These are phyloP conservation scores for Mesoligia furuncula DNA, from an alignment of 2,888 invertebrate species.

Conservation along the genomic window DNA sequence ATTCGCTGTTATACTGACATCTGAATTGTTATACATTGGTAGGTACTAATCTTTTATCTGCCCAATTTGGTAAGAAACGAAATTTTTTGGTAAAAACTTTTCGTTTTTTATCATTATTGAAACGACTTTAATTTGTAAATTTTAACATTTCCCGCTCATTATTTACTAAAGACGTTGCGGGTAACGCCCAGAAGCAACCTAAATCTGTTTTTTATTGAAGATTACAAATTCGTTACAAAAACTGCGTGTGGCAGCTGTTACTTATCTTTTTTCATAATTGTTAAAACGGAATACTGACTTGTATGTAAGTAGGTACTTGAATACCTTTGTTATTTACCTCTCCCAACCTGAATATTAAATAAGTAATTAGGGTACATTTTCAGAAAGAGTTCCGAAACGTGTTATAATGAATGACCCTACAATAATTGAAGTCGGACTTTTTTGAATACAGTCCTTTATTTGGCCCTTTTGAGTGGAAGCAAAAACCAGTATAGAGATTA, in stretches of 20 bases:
- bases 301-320: constrained; percentile 44
- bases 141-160: constrained; percentile 18
- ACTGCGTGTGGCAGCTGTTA: constrained; percentile 55
- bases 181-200: constrained; percentile 28
- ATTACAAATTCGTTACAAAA: constrained; percentile 58
- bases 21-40: background rate
- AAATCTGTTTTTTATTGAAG: constrained; percentile 61
- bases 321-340: constrained; percentile 51
- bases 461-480: constrained; percentile 20
- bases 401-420: constrained; percentile 38
- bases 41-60: background rate
- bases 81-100: background rate
- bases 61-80: background rate
- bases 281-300: constrained; percentile 45
- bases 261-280: constrained; percentile 59
- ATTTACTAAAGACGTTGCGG: constrained; percentile 26
- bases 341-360: constrained; percentile 43
- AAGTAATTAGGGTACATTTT: constrained; percentile 47
- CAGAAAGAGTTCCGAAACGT: constrained; percentile 39
- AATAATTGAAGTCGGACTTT: constrained; percentile 40
- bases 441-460: constrained; percentile 33
- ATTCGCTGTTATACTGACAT: constrained; percentile 12
- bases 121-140: constrained; percentile 4
- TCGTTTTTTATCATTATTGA: constrained; percentile 4
- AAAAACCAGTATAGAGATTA: constrained; percentile 42